Evolutionary conservation across 2,113 vertebrate species (phyloP).

Genomic region (Gobiocypris rarus): DNA sequence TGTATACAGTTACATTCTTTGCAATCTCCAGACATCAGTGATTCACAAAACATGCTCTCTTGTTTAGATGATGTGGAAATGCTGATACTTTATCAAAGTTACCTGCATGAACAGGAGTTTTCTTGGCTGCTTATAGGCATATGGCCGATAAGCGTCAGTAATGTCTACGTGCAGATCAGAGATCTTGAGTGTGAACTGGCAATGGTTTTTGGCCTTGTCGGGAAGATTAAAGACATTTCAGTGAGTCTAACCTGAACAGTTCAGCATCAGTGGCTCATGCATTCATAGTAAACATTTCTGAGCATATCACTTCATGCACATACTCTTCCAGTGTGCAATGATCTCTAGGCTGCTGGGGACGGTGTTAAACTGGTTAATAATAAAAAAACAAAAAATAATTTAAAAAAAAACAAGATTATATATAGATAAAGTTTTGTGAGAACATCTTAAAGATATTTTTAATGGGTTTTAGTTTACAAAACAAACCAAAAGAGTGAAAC

Average conservation of each 20-base stretch:
- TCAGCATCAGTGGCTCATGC: slow-evolving; percentile 62
- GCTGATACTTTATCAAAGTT: slow-evolving; percentile 69
- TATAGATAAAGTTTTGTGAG: slow-evolving; percentile 17
- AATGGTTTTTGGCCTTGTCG: slow-evolving; percentile 41
- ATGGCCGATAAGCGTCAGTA: slow-evolving; percentile 49
- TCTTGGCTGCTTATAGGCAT: slow-evolving; percentile 57
- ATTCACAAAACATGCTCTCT: slow-evolving; percentile 53
- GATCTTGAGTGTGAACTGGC: slow-evolving; percentile 55
- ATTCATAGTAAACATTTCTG: slow-evolving; percentile 63
- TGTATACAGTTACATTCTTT: slow-evolving; percentile 66
- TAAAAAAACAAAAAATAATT: too few species aligned
- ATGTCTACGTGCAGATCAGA: slow-evolving; percentile 67
- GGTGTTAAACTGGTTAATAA: slow-evolving; percentile 33
- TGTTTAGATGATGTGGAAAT: slow-evolving; percentile 66
- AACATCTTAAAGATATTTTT: neutral
- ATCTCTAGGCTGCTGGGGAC: slow-evolving; percentile 34
- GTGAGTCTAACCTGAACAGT: slow-evolving; percentile 65
- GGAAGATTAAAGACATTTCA: slow-evolving; percentile 64
- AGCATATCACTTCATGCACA: slow-evolving; percentile 51
- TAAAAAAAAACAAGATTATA: slow-evolving; percentile 19
- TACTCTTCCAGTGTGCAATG: slow-evolving; percentile 50
- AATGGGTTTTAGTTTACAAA: neutral
- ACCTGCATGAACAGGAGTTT: slow-evolving; percentile 66
- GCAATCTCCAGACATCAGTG: slow-evolving; percentile 69
- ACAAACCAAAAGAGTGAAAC: neutral